These are phyloP conservation scores for Thereva nobilitata DNA, from an alignment of 2,888 invertebrate genomes.

Conservation along the genomic window DNA sequence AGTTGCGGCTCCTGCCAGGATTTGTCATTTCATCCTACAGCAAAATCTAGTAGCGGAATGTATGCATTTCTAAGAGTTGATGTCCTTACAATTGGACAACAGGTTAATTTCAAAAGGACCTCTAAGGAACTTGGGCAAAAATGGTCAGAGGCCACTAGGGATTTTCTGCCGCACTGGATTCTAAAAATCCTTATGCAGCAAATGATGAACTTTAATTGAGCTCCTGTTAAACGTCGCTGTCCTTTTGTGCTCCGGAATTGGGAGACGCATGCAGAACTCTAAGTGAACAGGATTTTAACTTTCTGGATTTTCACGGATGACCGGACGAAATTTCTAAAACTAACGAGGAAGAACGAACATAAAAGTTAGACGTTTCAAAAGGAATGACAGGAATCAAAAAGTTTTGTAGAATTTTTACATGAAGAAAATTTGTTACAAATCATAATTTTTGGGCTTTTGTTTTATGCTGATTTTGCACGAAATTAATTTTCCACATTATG, in stretches of 20 bases:
- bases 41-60: too few species aligned
- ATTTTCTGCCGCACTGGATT: too few species aligned
- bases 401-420: slow-evolving; percentile 28
- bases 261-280: slow-evolving; percentile 25
- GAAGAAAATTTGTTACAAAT: slow-evolving; percentile 1
- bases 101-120: too few species aligned
- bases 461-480: too few species aligned
- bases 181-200: background rate
- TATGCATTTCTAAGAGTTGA: too few species aligned
- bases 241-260: slow-evolving; percentile 4
- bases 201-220: slow-evolving; percentile 32
- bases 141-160: too few species aligned
- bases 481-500: too few species aligned
- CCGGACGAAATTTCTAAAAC: slow-evolving; percentile 28
- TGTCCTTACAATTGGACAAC: too few species aligned
- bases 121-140: too few species aligned
- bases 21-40: too few species aligned
- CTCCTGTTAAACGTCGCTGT: slow-evolving; percentile 13
- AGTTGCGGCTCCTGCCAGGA: too few species aligned
- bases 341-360: slow-evolving; percentile 22
- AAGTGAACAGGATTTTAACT: slow-evolving; percentile 32
- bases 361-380: slow-evolving; percentile 17
- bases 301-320: slow-evolving; percentile 33
- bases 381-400: slow-evolving; percentile 22
- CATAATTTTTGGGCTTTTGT: too few species aligned